These are phyloP conservation scores for Cydia splendana DNA, from an alignment of 1,140 invertebrate genomes.

Conservation along the genomic window DNA sequence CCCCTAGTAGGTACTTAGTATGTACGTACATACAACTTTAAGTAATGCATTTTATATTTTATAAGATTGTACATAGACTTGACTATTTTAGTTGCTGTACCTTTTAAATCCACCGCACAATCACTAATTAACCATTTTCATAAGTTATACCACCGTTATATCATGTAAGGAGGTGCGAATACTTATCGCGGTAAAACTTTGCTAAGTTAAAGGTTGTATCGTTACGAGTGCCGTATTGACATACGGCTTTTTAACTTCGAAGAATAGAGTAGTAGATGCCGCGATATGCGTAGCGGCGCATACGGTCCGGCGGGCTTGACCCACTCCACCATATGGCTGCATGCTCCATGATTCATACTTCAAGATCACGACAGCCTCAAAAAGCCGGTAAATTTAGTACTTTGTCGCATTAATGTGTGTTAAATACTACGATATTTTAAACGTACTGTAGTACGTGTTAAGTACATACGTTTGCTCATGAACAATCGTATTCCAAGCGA, in stretches of 20 bases:
- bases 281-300: slow-evolving; percentile 15
- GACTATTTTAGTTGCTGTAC: background rate
- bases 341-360: slow-evolving; percentile 40
- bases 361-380: slow-evolving; percentile 7
- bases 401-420: background rate
- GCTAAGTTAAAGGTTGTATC: background rate
- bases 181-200: background rate
- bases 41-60: too few relatives aligned
- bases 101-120: background rate
- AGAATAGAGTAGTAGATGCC: background rate
- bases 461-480: too few relatives aligned
- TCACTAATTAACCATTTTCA: slow-evolving; percentile 24
- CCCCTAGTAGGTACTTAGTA: too few relatives aligned
- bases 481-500: too few relatives aligned
- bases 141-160: slow-evolving; percentile 17
- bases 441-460: background rate
- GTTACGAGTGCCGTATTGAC: background rate
- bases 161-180: slow-evolving; percentile 21
- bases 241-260: background rate
- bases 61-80: background rate
- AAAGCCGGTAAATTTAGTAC: background rate
- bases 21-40: too few relatives aligned
- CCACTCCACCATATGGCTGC: slow-evolving; percentile 58
- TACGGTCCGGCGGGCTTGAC: slow-evolving; percentile 40
- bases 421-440: background rate